Base-by-base conservation (phyloP, 2,113 vertebrate genomes). In the Xiphorhynchus elegans region DNA sequence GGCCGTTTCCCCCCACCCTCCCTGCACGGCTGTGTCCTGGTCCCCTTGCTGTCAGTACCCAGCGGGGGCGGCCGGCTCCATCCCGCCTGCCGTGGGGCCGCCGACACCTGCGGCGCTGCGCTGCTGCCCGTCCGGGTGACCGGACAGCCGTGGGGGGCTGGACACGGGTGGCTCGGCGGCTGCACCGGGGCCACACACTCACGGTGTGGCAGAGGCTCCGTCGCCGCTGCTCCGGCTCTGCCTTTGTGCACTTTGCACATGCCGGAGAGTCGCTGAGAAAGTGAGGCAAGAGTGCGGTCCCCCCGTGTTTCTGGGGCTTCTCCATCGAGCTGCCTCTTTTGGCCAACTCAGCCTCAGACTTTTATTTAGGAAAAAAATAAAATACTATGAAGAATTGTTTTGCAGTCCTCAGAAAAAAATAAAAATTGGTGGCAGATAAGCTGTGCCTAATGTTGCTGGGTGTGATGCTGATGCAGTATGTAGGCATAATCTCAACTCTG, bases 341-440 rank as follows among this genome's bases (percentile, higher is more conserved):
- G 85, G 25, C 3, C 53, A 83, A 56, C 84, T 83, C 47, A 4
- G 68, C 56, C 84, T 78, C 53, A 33, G 67, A 76, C 78, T 82
- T 39, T 3, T 11, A 13, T 44, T 49, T 35, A 11, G 39, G 5
- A 8, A 35, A 49, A 49, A 40, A 78, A 29, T 28, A 13, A 19
- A 37, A 55, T 24, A 37, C 37, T 37, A 37, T 37, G 5, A 31
- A n/a, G 73, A 72, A 40, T 42, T 84, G 84, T 82, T 96, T 93
- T 84, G 39, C 33, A 11, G 95, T 81, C 68, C 76, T 83, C 53
- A 73, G 73, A 92, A 93, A 95, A 44, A 96, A 97, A 93, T 84
- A 95, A 96, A 93, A 88, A 80, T 37, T 29, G 84, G 85, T 91
- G 94, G 77, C 64, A 50, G 89, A 84, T 82, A 70, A 97, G 90